phyloP scores from a whole-genome alignment of 1,140 invertebrate species.

The Cryptotermes secundus region DNA sequence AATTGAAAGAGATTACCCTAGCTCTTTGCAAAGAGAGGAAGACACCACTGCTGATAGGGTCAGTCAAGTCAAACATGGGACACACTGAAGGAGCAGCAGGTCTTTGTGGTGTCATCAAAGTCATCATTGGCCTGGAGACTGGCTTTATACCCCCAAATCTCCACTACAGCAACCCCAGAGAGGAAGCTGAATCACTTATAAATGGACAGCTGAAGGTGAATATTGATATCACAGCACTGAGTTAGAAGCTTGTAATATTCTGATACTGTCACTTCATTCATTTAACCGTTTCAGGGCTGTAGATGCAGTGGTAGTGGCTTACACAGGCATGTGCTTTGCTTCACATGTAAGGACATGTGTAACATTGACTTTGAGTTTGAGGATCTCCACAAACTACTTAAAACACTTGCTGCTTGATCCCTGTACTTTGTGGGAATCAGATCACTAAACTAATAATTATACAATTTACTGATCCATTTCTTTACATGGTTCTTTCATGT shows the following conservation, averaged over 20 bases:
- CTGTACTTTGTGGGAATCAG: too few relatives aligned
- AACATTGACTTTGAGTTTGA: too few relatives aligned
- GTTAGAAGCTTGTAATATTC: background rate
- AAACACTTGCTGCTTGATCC: too few relatives aligned
- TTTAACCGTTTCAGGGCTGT: too few relatives aligned
- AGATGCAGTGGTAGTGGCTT: too few relatives aligned
- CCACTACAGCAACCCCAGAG: constrained; percentile 59
- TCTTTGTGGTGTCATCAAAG: constrained; percentile 60
- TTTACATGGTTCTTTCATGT: too few relatives aligned
- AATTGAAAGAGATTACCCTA: constrained; percentile 59
- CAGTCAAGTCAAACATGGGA: constrained; percentile 76
- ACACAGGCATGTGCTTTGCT: too few relatives aligned
- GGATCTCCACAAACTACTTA: too few relatives aligned
- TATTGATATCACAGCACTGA: constrained; percentile 26
- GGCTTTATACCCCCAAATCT: constrained; percentile 64
- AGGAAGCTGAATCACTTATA: constrained; percentile 49
- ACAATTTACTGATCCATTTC: too few relatives aligned
- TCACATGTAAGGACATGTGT: constrained; percentile 34
- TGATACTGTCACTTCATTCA: too few relatives aligned
- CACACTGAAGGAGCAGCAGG: constrained; percentile 70
- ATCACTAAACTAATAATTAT: too few relatives aligned
- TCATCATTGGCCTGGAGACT: constrained; percentile 59
- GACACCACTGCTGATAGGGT: constrained; percentile 67
- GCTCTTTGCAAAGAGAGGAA: constrained; percentile 59
- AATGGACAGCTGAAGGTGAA: constrained; percentile 60